These are phyloP conservation scores for Odocoileus virginianus DNA, from an alignment of 2,113 vertebrate genomes.

Conservation along the genomic window DNA sequence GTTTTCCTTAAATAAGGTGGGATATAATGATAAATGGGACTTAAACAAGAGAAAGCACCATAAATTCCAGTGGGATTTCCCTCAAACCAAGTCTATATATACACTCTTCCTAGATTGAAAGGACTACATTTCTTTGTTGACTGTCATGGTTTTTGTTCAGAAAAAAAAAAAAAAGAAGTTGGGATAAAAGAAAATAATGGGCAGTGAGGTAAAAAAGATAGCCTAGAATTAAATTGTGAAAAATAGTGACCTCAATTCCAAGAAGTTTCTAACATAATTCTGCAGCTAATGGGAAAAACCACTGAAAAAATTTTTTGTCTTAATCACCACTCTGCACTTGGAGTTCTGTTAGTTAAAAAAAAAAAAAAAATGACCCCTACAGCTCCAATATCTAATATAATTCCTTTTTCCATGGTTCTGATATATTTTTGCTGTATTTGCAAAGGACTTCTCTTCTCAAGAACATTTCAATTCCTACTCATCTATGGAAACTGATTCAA, in stretches of 20 bases:
- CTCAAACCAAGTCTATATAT: neutral
- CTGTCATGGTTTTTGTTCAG: neutral
- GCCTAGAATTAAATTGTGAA: neutral
- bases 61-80: accelerated
- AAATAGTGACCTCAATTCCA: neutral
- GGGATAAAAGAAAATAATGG: neutral
- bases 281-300: neutral
- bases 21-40: neutral
- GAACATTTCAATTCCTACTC: neutral
- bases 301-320: neutral
- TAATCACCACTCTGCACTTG: neutral
- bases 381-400: neutral
- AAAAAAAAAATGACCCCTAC: neutral
- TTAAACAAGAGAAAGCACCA: neutral
- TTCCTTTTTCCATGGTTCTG: neutral
- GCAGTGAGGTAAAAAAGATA: neutral
- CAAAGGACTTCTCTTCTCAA: neutral
- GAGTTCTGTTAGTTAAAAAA: neutral
- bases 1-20: neutral
- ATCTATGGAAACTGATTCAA: neutral
- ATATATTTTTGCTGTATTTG: neutral
- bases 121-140: neutral
- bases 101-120: neutral
- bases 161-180: neutral
- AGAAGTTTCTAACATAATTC: neutral